Conservation (phyloP, 1,140 invertebrate species). For the Bombus polaris region DNA sequence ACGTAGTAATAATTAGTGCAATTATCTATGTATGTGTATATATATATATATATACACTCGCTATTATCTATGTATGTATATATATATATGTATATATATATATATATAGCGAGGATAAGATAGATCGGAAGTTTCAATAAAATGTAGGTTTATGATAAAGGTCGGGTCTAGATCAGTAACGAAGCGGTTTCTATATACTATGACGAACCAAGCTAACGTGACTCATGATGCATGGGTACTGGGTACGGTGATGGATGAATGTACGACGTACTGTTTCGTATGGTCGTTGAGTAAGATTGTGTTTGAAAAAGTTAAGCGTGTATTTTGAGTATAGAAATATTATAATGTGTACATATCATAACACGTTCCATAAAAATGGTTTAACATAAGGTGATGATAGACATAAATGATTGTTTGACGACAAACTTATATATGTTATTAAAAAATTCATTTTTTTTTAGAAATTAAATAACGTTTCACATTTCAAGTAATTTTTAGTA, state of each 20-base stretch:
- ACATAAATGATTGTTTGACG: too few species aligned
- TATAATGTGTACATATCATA: too few species aligned
- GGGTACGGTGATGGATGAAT: neutral
- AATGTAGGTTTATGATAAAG: conserved; percentile 19
- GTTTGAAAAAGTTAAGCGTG: neutral
- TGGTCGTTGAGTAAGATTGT: neutral
- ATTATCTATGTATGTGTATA: neutral
- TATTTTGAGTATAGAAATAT: too few species aligned
- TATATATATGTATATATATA: neutral
- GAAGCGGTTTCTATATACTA: conserved; percentile 13
- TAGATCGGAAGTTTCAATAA: neutral
- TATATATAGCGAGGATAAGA: neutral
- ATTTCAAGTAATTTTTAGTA: neutral
- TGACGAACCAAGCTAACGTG: conserved; percentile 26
- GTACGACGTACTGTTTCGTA: neutral
- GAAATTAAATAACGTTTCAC: neutral
- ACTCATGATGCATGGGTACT: neutral
- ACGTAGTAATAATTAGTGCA: neutral
- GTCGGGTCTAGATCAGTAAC: conserved; percentile 32
- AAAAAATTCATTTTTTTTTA: too few species aligned
- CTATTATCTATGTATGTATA: too few species aligned
- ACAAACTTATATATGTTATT: too few species aligned
- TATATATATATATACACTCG: neutral
- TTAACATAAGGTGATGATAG: too few species aligned
- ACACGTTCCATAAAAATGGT: too few species aligned